Base-by-base conservation (phyloP, 53 echinoderm and acorn worm genomes). In the Astropecten irregularis region DNA sequence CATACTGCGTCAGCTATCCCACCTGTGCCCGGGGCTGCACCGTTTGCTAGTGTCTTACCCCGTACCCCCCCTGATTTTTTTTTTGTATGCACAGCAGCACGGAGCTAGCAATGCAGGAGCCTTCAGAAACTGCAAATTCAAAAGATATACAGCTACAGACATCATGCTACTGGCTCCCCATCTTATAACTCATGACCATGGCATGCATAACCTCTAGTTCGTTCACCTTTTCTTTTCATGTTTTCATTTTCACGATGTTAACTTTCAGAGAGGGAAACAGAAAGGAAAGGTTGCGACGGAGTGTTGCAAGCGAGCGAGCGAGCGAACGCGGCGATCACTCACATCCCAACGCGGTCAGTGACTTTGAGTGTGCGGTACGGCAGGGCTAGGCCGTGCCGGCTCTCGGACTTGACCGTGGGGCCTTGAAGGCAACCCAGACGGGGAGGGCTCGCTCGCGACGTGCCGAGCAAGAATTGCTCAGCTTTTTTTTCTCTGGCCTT, bases 81-180 rank as follows among this genome's bases (percentile, higher is more conserved):
- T n/a, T n/a, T n/a, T n/a, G n/a, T n/a, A n/a, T n/a, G n/a, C n/a
- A n/a, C n/a, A n/a, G n/a, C n/a, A n/a, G n/a, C n/a, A n/a, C n/a
- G n/a, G n/a, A n/a, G n/a, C n/a, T n/a, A n/a, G n/a, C n/a, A 30
- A 44, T 37, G 56, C 74, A 56, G 57, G 56, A 35, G 74, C 26
- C 74, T 74, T 74, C 74, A 74, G n/a, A n/a, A n/a, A 74, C 74
- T 74, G n/a, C 51, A 25, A 62, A 61, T 79, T 79, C 79, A 79
- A 79, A 79, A 79, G 79, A 61, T 32, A n/a, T n/a, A 62, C 47
- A 60, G 68, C 47, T 79, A 31, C 53, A 28, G 19, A 33, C 72
- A 51, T 32, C 18, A 16, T 44, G 51, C 27, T 23, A 6, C 60
- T 59, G 5, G 4, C 38, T n/a, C 7, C 18, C 57, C 39, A 74